Conservation (phyloP, 2,888 invertebrate species). For the Sinelater perroti region DNA sequence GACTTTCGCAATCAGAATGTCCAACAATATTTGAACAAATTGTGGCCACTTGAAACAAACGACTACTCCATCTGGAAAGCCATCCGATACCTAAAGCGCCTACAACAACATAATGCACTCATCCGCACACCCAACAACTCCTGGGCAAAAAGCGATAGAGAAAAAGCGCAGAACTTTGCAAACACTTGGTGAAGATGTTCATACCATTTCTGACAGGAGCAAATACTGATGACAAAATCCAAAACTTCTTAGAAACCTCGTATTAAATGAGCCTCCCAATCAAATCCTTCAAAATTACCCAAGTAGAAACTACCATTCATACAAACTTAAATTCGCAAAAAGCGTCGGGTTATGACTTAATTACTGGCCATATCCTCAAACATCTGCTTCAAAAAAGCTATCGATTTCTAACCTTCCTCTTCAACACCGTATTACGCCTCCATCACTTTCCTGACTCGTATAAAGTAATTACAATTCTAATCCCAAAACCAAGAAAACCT, state of each 20-base stretch:
- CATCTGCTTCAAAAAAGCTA: too few relatives aligned
- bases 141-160: slow-evolving; percentile 34
- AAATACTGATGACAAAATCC: slow-evolving; percentile 14
- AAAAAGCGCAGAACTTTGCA: slow-evolving; percentile 27
- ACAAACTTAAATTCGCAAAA: too few relatives aligned
- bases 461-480: too few relatives aligned
- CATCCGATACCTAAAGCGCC: slow-evolving; percentile 16
- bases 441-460: too few relatives aligned
- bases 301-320: too few relatives aligned
- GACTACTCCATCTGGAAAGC: slow-evolving; percentile 34
- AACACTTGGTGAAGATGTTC: slow-evolving; percentile 22
- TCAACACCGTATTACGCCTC: too few relatives aligned
- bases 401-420: too few relatives aligned
- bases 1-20: too few relatives aligned
- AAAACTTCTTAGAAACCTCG: neutral
- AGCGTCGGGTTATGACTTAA: too few relatives aligned
- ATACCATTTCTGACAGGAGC: slow-evolving; percentile 22
- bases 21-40: slow-evolving; percentile 20
- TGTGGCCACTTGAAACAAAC: slow-evolving; percentile 10
- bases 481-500: too few relatives aligned
- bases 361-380: too few relatives aligned
- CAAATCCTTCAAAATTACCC: too few relatives aligned
- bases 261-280: slow-evolving; percentile 2
- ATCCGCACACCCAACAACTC: slow-evolving; percentile 21
- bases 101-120: slow-evolving; percentile 16